A percentile compares a stretch with the other conserved stretches of the same genome.
Evolutionary conservation across 2,113 vertebrate genomes (phyloP).

Genomic region (Pterophyllum scalare): DNA sequence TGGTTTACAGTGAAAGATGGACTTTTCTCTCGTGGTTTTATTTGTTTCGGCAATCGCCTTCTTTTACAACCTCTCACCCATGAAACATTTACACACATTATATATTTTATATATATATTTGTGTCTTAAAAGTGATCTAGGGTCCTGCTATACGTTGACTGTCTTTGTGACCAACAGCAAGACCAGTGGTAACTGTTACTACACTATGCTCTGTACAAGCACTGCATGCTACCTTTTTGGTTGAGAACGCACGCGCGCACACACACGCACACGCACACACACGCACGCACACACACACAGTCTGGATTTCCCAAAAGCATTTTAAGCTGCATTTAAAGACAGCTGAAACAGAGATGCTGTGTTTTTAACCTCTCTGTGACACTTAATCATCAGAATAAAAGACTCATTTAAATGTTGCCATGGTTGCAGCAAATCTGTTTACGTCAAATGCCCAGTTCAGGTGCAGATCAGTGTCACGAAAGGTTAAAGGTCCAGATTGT

Average conservation of each 20-base stretch:
- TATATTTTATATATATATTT: conserved; percentile 36
- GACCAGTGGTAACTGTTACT: conserved; percentile 31
- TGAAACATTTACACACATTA: conserved; percentile 43
- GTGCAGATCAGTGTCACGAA: neutral
- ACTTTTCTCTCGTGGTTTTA: conserved; percentile 30
- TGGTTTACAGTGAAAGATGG: conserved; percentile 50
- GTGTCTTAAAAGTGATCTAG: conserved; percentile 37
- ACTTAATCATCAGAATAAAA: neutral
- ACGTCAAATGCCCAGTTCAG: neutral
- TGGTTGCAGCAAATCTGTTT: neutral
- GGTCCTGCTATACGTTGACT: conserved; percentile 27
- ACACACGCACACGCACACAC: neutral
- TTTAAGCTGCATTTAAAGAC: conserved; percentile 22
- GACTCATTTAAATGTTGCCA: no score
- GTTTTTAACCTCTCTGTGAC: conserved; percentile 23
- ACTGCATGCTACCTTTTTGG: conserved; percentile 51
- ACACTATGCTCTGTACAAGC: conserved; percentile 46
- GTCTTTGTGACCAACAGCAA: conserved; percentile 29
- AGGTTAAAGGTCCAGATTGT: conserved; percentile 1
- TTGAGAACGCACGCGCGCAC: conserved; percentile 11
- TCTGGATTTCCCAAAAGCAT: conserved; percentile 47
- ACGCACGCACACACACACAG: neutral
- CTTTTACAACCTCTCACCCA: conserved; percentile 56
- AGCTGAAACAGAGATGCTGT: neutral
- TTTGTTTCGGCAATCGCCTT: conserved; percentile 38